Percentiles rank a stretch among this genome's conserved stretches.
Conservation (phyloP, 2,113 vertebrate genomes). For the Lepisosteus oculatus region DNA sequence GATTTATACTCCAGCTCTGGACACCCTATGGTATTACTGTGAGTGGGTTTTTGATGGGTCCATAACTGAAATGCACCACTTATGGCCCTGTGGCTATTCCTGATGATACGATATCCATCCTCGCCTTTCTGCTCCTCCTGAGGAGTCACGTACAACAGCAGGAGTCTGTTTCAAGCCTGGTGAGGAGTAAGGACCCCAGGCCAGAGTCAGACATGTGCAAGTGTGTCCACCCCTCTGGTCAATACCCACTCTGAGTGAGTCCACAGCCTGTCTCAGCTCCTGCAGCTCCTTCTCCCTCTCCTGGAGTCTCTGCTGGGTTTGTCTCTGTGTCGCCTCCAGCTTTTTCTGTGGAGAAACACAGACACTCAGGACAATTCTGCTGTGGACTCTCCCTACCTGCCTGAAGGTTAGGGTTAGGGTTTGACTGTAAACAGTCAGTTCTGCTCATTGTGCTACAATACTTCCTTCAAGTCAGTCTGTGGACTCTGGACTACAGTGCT, state of each 20-base stretch:
- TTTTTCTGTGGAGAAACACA: too few species aligned
- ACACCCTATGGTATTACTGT: not conserved
- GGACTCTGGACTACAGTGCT: not conserved
- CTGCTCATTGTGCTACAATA: not conserved
- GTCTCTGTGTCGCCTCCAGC: too few species aligned
- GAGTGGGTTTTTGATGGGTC: not conserved
- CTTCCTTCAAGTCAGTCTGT: not conserved
- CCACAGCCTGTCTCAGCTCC: conserved; percentile 50
- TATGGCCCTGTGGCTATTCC: conserved; percentile 43
- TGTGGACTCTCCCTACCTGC: conserved; percentile 64
- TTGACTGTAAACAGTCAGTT: not conserved
- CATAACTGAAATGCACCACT: conserved; percentile 36
- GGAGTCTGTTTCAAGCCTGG: too few species aligned
- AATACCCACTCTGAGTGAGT: too few species aligned
- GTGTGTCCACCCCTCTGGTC: not conserved
- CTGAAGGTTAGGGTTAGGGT: conserved; percentile 27
- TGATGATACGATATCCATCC: conserved; percentile 24
- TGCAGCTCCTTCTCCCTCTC: conserved; percentile 66
- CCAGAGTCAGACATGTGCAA: too few species aligned
- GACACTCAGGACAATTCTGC: conserved; percentile 53
- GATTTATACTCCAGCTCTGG: too few species aligned
- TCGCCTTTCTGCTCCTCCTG: too few species aligned
- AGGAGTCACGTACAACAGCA: too few species aligned
- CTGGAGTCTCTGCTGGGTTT: too few species aligned
- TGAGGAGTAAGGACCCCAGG: too few species aligned